Conservation (phyloP, 2,888 invertebrate species). For the Drosophila ezoana region DNA sequence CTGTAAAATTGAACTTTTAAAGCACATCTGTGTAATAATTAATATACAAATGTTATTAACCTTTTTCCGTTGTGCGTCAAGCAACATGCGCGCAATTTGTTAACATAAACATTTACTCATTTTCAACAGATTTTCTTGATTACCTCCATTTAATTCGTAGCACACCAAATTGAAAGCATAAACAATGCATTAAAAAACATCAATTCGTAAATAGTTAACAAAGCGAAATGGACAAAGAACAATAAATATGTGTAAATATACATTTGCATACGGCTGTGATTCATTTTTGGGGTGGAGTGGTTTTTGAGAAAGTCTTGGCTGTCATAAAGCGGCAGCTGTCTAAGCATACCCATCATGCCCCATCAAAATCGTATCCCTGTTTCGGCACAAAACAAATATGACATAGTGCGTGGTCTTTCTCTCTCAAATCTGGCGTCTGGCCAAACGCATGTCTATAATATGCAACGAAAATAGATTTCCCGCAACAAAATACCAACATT, state of each 20-base stretch:
- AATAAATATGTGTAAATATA: slow-evolving; percentile 9
- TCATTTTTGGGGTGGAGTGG: slow-evolving; percentile 48
- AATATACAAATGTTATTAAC: slow-evolving; percentile 11
- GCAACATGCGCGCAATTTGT: slow-evolving; percentile 6
- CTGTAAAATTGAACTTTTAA: neutral
- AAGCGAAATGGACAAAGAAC: slow-evolving; percentile 34
- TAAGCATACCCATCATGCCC: slow-evolving; percentile 19
- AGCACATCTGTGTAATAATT: neutral
- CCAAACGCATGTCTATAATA: slow-evolving; percentile 63
- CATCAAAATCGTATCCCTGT: neutral
- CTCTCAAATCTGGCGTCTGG: slow-evolving; percentile 50
- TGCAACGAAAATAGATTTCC: slow-evolving; percentile 63
- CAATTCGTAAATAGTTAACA: slow-evolving; percentile 66
- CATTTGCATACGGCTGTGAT: slow-evolving; percentile 26
- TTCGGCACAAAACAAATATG: slow-evolving; percentile 14
- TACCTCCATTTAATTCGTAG: slow-evolving; percentile 55
- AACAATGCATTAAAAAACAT: slow-evolving; percentile 63
- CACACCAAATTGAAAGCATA: slow-evolving; percentile 58
- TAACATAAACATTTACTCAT: slow-evolving; percentile 31
- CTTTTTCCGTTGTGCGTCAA: slow-evolving; percentile 20
- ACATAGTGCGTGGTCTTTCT: slow-evolving; percentile 61
- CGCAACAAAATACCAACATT: slow-evolving; percentile 57
- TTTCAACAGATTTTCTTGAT: slow-evolving; percentile 43
- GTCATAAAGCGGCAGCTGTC: slow-evolving; percentile 63
- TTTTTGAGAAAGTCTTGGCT: slow-evolving; percentile 30